Evolutionary conservation across 2,113 vertebrate genomes (phyloP), one percentile per base, ranked within the genome.

Genomic region (Mesocricetus auratus): DNA sequence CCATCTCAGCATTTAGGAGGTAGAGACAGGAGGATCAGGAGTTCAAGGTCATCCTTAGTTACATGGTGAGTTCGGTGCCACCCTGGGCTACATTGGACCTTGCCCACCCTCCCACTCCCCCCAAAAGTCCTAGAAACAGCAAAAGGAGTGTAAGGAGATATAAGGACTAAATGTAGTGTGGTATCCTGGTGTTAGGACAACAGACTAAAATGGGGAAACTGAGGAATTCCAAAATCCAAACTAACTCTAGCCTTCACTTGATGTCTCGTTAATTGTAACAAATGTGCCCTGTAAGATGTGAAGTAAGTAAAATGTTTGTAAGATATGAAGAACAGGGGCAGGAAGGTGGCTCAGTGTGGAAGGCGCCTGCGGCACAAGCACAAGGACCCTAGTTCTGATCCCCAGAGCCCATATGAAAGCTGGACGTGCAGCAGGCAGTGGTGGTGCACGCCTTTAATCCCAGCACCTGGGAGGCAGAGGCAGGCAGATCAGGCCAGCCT

Each of bases 81-180:
- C 13, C 21, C 45, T 53, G 33, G 62, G 62, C 83, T 86, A 50
- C 8, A 42, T 33, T 19, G 29, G 39, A 86, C 8, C 5, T n/a
- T 83, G 3, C 22, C 56, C 1, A 42, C 56, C n/a, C 12, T 12
- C 11, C 53, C 12, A 53, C 50, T 13, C 53, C 50, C 50, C 53
- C 53, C 3, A 56, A 71, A 36, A 53, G n/a, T 83, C 12, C 58
- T 8, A 83, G 56, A 62, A 66, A 42, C 16, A 85, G 86, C 45
- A 22, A 69, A 47, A 26, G n/a, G 7, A 26, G 12, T 4, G 17
- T 39, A 50, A 47, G 31, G 31, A 68, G 62, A 53, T 24, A 0
- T 0, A 29, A 24, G 0, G 6, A 69, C 21, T 58, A 26, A 26
- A 16, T 10, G 68, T 10, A 1, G 45, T 3, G 0, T 5, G 90